Conservation (phyloP, 2,113 vertebrate species). For the Litocranius walleri region DNA sequence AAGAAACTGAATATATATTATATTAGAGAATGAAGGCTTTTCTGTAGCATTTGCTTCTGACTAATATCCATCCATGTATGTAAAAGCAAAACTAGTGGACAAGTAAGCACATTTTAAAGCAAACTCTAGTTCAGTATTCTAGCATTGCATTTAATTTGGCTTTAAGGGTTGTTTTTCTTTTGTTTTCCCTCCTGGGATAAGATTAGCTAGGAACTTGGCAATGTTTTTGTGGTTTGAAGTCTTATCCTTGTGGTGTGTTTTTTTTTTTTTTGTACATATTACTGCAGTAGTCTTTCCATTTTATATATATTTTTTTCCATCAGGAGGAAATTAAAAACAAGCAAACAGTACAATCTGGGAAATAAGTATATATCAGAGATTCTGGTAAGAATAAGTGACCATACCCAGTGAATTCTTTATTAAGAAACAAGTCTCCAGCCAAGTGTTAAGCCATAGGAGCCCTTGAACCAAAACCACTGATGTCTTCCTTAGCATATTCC, state of each 20-base stretch:
- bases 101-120: too few species aligned
- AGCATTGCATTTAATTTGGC: slow-evolving; percentile 15
- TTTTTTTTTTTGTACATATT: neutral
- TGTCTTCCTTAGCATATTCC: neutral
- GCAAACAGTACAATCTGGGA: neutral
- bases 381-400: neutral
- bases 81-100: neutral
- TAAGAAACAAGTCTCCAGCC: neutral
- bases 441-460: neutral
- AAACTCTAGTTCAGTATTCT: neutral
- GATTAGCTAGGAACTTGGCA: slow-evolving; percentile 30
- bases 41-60: neutral
- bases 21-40: neutral
- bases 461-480: neutral
- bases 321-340: neutral
- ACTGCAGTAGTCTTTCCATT: neutral
- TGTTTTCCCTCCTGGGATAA: slow-evolving; percentile 40
- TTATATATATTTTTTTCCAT: neutral
- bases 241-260: neutral
- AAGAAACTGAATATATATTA: neutral
- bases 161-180: neutral
- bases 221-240: neutral
- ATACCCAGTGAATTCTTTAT: neutral
- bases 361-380: slow-evolving; percentile 22
- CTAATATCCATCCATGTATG: neutral